Conservation (phyloP, 1,140 invertebrate species). For the Micrasema minimum region DNA sequence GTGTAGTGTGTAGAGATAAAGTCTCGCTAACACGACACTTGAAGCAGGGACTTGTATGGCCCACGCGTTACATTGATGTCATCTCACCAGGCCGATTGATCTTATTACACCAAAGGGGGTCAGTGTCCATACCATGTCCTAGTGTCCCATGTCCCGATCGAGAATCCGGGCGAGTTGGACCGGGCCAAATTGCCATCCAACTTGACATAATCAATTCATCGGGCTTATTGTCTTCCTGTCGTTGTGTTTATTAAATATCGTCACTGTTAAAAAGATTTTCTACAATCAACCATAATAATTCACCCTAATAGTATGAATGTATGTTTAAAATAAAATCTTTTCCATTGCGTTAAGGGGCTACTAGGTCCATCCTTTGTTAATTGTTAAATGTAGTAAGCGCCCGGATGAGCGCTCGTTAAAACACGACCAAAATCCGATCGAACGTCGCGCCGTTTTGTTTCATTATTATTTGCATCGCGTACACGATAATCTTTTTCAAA, state of each 20-base stretch:
- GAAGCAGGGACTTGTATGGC: slow-evolving; percentile 18
- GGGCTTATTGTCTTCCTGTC: slow-evolving; percentile 53
- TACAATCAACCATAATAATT: too few species aligned
- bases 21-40: slow-evolving; percentile 3
- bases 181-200: slow-evolving; percentile 46
- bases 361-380: too few species aligned
- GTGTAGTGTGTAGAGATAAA: slow-evolving; percentile 7
- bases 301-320: too few species aligned
- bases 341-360: too few species aligned
- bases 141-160: slow-evolving; percentile 23
- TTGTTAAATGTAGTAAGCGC: too few species aligned
- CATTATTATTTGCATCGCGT: too few species aligned
- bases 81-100: slow-evolving; percentile 39
- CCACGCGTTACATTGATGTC: slow-evolving; percentile 44
- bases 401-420: too few species aligned
- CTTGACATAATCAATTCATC: slow-evolving; percentile 54
- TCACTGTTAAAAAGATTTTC: slow-evolving; percentile 34
- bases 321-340: too few species aligned
- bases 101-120: slow-evolving; percentile 47
- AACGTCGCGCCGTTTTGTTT: too few species aligned
- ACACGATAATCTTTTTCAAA: too few species aligned
- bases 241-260: slow-evolving; percentile 52
- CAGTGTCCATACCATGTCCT: slow-evolving; percentile 49
- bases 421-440: too few species aligned
- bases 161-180: slow-evolving; percentile 48